These are phyloP conservation scores for Sciurus carolinensis DNA, from an alignment of 2,797 vertebrate species.

Conservation along the genomic window DNA sequence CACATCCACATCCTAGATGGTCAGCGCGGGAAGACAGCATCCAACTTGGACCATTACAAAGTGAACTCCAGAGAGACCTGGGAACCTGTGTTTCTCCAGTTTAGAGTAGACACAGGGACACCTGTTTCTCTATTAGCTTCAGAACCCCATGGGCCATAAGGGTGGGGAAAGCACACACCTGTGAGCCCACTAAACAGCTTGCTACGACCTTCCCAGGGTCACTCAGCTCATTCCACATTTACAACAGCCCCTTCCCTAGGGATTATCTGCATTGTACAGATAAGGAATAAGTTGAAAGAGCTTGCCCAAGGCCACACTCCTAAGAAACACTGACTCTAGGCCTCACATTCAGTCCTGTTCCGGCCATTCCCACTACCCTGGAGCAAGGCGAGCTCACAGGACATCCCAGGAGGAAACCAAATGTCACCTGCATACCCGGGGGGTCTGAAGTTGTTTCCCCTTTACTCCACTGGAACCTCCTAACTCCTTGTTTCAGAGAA, in stretches of 20 bases:
- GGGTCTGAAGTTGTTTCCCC: background rate
- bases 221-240: background rate
- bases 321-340: background rate
- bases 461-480: background rate
- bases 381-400: background rate
- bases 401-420: background rate
- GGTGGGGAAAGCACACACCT: background rate
- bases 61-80: background rate
- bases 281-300: background rate
- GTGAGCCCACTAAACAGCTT: background rate
- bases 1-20: background rate
- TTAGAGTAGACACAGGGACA: background rate
- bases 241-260: background rate
- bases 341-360: background rate
- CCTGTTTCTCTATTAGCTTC: background rate
- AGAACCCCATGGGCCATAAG: background rate
- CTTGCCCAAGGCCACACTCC: background rate
- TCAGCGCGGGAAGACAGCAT: background rate
- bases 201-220: background rate
- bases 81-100: background rate
- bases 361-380: background rate
- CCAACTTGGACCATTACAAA: background rate
- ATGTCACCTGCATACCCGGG: background rate
- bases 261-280: slow-evolving; percentile 29
- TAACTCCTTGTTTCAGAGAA: background rate